Conservation (phyloP, 2,113 vertebrate species). For the Cyanistes caeruleus region DNA sequence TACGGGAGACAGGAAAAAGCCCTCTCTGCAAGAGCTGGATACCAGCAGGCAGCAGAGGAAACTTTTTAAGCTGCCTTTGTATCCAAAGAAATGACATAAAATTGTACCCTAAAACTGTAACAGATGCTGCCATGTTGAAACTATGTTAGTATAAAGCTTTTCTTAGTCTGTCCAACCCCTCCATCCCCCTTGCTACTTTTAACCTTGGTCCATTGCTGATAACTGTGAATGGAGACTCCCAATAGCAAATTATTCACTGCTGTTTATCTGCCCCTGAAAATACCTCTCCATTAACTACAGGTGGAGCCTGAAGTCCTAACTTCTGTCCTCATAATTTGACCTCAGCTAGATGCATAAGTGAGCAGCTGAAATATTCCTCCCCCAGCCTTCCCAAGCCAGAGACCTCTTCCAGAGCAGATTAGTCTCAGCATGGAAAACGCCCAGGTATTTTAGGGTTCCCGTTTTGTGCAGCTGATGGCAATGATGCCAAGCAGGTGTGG, state of each 20-base stretch:
- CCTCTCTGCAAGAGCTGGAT: not conserved
- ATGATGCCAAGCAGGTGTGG: slow-evolving; percentile 28
- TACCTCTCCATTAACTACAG: not conserved
- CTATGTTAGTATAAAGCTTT: not conserved
- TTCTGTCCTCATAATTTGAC: not conserved
- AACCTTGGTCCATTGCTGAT: not conserved
- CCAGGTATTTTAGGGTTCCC: not conserved
- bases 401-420: not conserved
- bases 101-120: not conserved
- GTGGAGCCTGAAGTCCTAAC: not conserved
- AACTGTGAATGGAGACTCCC: not conserved
- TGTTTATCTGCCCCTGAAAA: not conserved
- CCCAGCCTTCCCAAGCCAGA: not conserved
- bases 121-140: not conserved
- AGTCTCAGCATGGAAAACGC: rapidly evolving
- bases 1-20: not conserved
- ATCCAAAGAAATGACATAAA: not conserved
- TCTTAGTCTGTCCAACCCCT: not conserved
- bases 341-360: not conserved
- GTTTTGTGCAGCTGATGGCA: not conserved
- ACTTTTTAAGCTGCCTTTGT: slow-evolving; percentile 7
- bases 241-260: not conserved
- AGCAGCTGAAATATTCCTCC: not conserved
- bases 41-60: slow-evolving; percentile 17
- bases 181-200: not conserved